Percentiles rank a stretch among this genome's conserved stretches.
phyloP scores from a whole-genome alignment of 1,140 invertebrate species.

The Limonius californicus region DNA sequence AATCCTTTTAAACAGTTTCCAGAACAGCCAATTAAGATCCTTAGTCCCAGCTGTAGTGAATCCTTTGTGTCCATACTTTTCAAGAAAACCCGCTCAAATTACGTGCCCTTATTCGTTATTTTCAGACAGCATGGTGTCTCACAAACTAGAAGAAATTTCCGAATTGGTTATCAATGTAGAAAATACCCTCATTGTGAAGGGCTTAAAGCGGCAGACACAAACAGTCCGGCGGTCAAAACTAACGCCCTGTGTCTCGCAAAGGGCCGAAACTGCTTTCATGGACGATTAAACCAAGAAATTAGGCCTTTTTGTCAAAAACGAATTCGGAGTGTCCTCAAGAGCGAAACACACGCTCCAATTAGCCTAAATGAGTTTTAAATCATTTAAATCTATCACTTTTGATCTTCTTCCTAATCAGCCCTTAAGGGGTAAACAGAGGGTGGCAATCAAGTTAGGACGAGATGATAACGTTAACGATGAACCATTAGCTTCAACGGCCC shows the following conservation, averaged over 20 bases:
- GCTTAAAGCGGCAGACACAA: background rate
- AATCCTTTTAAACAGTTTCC: no score
- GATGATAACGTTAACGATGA: slow-evolving; percentile 43
- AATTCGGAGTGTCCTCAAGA: background rate
- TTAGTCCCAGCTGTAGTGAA: no score
- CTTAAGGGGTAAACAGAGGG: slow-evolving; percentile 39
- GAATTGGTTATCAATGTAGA: slow-evolving; percentile 13
- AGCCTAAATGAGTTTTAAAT: slow-evolving; percentile 28
- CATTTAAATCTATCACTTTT: slow-evolving; percentile 36
- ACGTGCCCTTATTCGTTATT: background rate
- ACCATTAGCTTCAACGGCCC: slow-evolving; percentile 31
- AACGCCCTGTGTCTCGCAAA: background rate
- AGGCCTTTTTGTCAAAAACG: background rate
- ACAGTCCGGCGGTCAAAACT: background rate
- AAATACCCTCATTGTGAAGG: background rate
- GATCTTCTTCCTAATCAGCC: slow-evolving; percentile 20
- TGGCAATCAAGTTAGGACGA: slow-evolving; percentile 39
- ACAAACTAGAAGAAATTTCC: background rate
- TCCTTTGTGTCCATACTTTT: no score
- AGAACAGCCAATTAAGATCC: no score
- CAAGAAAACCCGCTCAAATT: no score
- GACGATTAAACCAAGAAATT: background rate
- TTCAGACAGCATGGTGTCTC: slow-evolving; percentile 1
- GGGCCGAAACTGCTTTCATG: background rate
- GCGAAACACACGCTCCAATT: slow-evolving; percentile 24